A percentile compares a stretch with the other conserved stretches of the same genome.
Conservation (phyloP, 2,888 invertebrate species). For the Drosophila nr. perissopoda region DNA sequence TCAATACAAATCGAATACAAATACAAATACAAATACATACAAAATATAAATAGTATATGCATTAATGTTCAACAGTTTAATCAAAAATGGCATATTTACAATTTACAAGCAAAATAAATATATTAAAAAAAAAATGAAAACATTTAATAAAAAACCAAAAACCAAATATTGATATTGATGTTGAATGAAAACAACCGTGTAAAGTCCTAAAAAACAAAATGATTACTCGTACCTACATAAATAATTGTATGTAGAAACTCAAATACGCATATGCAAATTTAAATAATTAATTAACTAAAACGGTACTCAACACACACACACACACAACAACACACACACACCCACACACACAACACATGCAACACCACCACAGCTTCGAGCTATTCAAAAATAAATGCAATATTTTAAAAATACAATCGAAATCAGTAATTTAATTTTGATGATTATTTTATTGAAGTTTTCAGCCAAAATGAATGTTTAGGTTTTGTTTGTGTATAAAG, state of each 20-base stretch:
- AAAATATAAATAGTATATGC: conserved; percentile 55
- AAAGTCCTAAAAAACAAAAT: conserved; percentile 61
- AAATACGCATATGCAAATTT: conserved; percentile 53
- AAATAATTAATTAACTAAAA: conserved; percentile 61
- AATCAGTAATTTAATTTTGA: background rate
- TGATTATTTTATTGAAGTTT: background rate
- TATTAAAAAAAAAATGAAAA: conserved; percentile 3
- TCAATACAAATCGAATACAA: conserved; percentile 34
- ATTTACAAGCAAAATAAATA: conserved; percentile 55
- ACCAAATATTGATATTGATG: conserved; percentile 68
- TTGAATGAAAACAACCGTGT: conserved; percentile 61
- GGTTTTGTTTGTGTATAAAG: too few species aligned
- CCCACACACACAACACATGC: conserved; percentile 20
- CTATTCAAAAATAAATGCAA: conserved; percentile 78
- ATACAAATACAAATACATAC: conserved; percentile 29
- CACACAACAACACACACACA: conserved; percentile 16
- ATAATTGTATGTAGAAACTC: conserved; percentile 62
- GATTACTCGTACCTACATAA: conserved; percentile 62
- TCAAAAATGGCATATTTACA: conserved; percentile 60
- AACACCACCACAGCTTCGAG: conserved; percentile 75
- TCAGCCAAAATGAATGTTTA: background rate
- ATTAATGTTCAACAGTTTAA: conserved; percentile 69
- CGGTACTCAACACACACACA: conserved; percentile 32
- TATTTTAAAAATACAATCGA: conserved; percentile 70
- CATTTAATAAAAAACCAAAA: conserved; percentile 15